Evolutionary conservation across 2,797 vertebrate species (phyloP), one percentile per base, ranked within the genome.

Genomic region (Stomatorhinus walkeri): DNA sequence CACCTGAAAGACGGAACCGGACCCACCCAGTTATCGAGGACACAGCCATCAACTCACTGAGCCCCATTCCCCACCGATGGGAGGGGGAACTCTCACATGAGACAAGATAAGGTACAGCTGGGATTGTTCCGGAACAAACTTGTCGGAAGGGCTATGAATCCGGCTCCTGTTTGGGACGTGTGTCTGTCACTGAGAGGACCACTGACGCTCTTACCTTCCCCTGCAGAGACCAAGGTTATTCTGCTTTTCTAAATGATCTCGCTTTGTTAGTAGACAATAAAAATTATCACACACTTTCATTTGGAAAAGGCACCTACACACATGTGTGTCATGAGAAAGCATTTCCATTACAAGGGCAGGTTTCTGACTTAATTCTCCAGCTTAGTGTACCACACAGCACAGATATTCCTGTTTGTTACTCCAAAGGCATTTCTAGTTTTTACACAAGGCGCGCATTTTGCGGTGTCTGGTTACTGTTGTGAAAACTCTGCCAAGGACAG

Each of bases 11-110:
- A 32, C 61, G 9, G 52, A 36, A 48, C 83, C 32, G 10, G 81
- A 59, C 54, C 88, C 88, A 84, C 16, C 46, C 81, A 81, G 48
- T 64, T 85, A 87, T 48, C 52, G 87, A 72, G n/a, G 49, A 61
- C 24, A 52, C 51, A 88, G 89, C 89, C 87, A 89, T 90, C 88
- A 88, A 46, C 87, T 48, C 85, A 79, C 87, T 64, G 10, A 36
- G 81, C 89, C 88, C 88, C 90, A 89, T 59, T 89, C 88, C 56
- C 49, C 88, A 54, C 72, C 40, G 16, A 87, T 40, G 8, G 85
- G 85, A 32, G 85, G 52, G 22, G 52, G 51, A 19, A 14, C 10
- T 43, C 28, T 36, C 28, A 6, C 28, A 54, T n/a, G 85, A n/a
- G 52, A 87, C 24, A 40, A 87, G 85, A 87, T 87, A 87, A 87